Evolutionary conservation across 2,888 invertebrate species (phyloP).

Genomic region (Norana najaformis): DNA sequence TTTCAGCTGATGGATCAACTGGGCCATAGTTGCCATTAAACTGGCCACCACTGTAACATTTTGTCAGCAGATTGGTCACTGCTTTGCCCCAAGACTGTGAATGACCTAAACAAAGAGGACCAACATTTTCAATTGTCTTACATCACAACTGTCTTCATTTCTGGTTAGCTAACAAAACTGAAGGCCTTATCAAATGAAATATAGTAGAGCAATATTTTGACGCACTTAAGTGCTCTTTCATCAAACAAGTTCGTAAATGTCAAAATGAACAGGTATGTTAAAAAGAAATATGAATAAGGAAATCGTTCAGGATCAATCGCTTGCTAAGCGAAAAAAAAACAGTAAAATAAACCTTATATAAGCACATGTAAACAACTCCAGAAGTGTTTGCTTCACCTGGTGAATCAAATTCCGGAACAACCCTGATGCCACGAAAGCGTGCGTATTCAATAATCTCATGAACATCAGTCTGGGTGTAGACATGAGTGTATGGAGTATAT

Average conservation of each 20-base stretch:
- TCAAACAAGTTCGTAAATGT: no score
- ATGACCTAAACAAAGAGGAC: constrained; percentile 55
- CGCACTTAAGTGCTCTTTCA: no score
- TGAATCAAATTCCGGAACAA: constrained; percentile 88
- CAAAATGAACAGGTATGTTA: neutral
- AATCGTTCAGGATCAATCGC: no score
- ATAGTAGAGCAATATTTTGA: no score
- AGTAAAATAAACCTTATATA: no score
- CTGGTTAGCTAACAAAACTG: neutral
- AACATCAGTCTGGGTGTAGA: constrained; percentile 70
- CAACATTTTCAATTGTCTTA: neutral
- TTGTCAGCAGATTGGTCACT: constrained; percentile 57
- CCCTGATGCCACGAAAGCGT: constrained; percentile 77
- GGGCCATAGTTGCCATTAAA: constrained; percentile 52
- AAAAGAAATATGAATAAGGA: no score
- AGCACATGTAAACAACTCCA: no score
- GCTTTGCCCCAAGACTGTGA: constrained; percentile 61
- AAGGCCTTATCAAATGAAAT: no score
- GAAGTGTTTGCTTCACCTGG: constrained; percentile 64
- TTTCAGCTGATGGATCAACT: constrained; percentile 53
- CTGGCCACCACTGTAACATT: constrained; percentile 48
- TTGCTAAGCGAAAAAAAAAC: no score
- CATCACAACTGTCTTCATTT: neutral
- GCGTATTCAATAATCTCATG: constrained; percentile 77
- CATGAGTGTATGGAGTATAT: constrained; percentile 54